Evolutionary conservation across 1,140 invertebrate genomes (phyloP).

Genomic region (Achatina immaculata): DNA sequence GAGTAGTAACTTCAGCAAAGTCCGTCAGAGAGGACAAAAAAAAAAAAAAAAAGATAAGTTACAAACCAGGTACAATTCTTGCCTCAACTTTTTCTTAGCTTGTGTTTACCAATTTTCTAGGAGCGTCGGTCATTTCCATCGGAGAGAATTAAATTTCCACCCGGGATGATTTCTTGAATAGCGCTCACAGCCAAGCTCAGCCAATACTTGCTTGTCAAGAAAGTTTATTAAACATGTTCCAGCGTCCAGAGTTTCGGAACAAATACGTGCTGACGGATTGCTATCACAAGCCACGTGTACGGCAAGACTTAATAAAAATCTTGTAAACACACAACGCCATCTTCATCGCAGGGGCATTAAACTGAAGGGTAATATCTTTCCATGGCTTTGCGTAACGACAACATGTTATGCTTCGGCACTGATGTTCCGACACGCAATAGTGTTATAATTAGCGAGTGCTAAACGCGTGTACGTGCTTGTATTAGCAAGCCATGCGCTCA

Average conservation of each 20-base stretch:
- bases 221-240: neutral
- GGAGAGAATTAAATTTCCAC: constrained; percentile 5
- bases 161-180: neutral
- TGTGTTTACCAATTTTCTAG: neutral
- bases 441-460: constrained; percentile 25
- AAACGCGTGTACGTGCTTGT: neutral
- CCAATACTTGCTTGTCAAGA: neutral
- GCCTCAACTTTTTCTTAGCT: neutral
- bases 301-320: constrained; percentile 1
- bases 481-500: neutral
- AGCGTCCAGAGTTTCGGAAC: neutral
- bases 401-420: neutral
- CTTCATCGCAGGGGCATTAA: constrained; percentile 18
- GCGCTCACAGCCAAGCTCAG: no score
- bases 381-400: constrained; percentile 20
- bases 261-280: neutral
- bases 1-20: no score
- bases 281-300: neutral
- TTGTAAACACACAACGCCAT: constrained; percentile 11
- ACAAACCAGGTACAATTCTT: neutral
- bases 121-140: neutral
- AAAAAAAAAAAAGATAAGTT: neutral
- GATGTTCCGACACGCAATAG: constrained; percentile 17
- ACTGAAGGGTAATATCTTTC: neutral
- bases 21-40: neutral